Percentiles rank a stretch among this genome's conserved stretches.
These are phyloP conservation scores for Crocodylus rhombifer DNA, from an alignment of 2,797 vertebrate genomes.

Conservation along the genomic window DNA sequence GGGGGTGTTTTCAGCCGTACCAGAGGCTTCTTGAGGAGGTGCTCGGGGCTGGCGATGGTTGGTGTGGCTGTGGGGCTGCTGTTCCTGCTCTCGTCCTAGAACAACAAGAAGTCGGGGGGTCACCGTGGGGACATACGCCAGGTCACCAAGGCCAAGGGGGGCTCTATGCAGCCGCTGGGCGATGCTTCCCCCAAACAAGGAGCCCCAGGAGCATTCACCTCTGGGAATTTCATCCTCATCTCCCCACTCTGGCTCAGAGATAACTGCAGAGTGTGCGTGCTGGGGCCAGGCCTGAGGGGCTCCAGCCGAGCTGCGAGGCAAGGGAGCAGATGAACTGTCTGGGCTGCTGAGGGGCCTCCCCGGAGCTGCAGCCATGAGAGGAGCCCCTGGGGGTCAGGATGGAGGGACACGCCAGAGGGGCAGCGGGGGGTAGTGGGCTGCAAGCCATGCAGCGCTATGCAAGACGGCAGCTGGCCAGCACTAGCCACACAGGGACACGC, in stretches of 20 bases:
- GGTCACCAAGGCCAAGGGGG: background rate
- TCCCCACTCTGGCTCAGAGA: background rate
- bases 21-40: constrained; percentile 75
- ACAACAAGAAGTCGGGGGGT: background rate
- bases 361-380: background rate
- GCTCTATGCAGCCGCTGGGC: background rate
- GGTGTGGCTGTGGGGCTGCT: constrained; percentile 80
- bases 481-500: background rate
- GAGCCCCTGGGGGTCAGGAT: background rate
- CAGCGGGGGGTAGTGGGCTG: too few species aligned
- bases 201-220: background rate
- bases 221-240: background rate
- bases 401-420: too few species aligned
- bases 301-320: too few species aligned
- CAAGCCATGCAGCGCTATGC: too few species aligned
- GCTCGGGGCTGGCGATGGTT: constrained; percentile 76
- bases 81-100: constrained; percentile 81
- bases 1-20: constrained; percentile 68
- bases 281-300: accelerated
- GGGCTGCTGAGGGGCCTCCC: too few species aligned
- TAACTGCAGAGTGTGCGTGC: background rate
- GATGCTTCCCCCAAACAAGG: background rate
- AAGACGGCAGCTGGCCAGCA: too few species aligned
- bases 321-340: too few species aligned
- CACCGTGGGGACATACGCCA: background rate